Base-by-base conservation (phyloP, 2,888 invertebrate species). In the Taphrorychus bicolor region DNA sequence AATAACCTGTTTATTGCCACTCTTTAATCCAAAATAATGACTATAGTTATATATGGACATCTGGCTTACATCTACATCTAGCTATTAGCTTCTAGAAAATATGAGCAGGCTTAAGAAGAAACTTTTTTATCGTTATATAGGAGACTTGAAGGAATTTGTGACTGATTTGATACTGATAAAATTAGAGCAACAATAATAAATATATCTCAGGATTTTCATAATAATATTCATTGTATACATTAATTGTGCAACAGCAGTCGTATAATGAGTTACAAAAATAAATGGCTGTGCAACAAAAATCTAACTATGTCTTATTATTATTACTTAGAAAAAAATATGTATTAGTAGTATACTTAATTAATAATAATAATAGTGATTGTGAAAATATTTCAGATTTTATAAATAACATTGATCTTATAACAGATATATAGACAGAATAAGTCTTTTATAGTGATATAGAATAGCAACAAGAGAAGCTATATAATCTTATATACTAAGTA, bases 401-500 rank as follows among this genome's bases (percentile, higher is more conserved):
- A 48, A 32, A 32, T 32, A 32, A 32, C 24, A 23, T 23, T 23
- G 57, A 64, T n/a, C 41, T 52, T 51, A 58, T 48, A 48, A 48
- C 17, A 2, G 7, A 54, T 21, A 19, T 41, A 42, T 32, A 24
- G 9, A 32, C 9, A 9, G 24, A 66, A 48, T 23, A 65, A 67
- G 67, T 67, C 67, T 67, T 67, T 53, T 62, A 62, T 16, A 52
- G 42, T 67, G 67, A 67, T 66, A 66, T 65, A 41, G 41, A 42
- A 45, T 67, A 65, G 65, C 65, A 53, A 65, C 59, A 51, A 58
- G 58, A 59, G 58, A 59, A 59, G 65, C 63, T 63, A 63, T 63
- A 21, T 57, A 32, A 3, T 3, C 32, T 32, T 32, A 32, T 3
- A 1, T 62, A 62, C 32, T 11, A n/a, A 59, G 5, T 32, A 32